phyloP scores from a whole-genome alignment of 2,113 vertebrate species.

The Brachirus orientalis region DNA sequence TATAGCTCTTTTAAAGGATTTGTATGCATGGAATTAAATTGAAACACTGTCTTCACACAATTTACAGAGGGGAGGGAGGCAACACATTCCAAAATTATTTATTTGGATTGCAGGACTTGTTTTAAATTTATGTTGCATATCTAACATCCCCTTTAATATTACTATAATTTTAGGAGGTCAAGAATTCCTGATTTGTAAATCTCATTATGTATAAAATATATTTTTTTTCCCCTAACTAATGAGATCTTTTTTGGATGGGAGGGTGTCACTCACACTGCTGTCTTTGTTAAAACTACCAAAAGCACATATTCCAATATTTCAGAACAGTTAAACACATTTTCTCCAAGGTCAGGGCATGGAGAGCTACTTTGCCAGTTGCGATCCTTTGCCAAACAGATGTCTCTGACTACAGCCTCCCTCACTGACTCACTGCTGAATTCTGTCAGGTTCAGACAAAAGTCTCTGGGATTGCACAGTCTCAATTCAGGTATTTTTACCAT shows the following conservation, averaged over 20 bases:
- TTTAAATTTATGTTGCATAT: too few species aligned
- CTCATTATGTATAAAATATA: background rate
- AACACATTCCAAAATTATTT: too few species aligned
- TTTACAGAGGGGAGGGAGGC: too few species aligned
- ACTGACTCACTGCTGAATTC: too few species aligned
- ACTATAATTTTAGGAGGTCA: background rate
- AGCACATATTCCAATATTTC: constrained; percentile 21
- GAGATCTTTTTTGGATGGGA: background rate
- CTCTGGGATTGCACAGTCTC: background rate
- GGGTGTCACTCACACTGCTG: constrained; percentile 29
- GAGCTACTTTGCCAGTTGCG: constrained; percentile 37
- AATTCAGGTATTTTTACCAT: constrained; percentile 1
- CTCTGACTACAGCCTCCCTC: constrained; percentile 25
- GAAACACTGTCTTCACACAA: too few species aligned
- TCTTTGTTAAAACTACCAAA: constrained; percentile 43
- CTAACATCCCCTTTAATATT: background rate
- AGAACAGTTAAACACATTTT: constrained; percentile 31
- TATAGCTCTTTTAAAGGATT: too few species aligned
- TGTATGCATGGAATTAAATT: too few species aligned
- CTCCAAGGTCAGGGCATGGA: constrained; percentile 39
- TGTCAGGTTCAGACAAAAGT: constrained; percentile 14
- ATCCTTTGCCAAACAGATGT: constrained; percentile 57
- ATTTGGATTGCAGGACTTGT: too few species aligned
- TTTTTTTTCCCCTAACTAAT: constrained; percentile 1
- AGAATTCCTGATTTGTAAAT: background rate